These are phyloP conservation scores for Penaeus chinensis DNA, from an alignment of 1,140 invertebrate genomes.

Conservation along the genomic window DNA sequence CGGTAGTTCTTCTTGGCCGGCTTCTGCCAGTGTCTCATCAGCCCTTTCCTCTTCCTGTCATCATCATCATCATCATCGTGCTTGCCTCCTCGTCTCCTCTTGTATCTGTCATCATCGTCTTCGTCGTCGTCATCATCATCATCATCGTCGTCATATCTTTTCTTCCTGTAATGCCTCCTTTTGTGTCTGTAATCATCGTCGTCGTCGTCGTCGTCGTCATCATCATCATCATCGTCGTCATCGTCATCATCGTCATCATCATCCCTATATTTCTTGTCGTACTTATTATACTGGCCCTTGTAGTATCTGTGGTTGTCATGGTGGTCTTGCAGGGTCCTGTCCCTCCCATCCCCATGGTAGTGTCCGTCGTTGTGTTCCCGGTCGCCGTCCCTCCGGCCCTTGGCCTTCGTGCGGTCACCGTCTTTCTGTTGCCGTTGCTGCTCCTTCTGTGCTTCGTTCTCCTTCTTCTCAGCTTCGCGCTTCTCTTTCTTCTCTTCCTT, in stretches of 20 bases:
- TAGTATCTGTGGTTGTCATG: conserved; percentile 45
- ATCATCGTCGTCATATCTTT: conserved; percentile 20
- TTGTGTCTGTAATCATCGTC: conserved; percentile 15
- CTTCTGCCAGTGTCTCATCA: conserved; percentile 58
- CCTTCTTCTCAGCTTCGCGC: conserved; percentile 30
- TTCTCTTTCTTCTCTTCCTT: conserved; percentile 34
- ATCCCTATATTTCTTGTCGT: conserved; percentile 39
- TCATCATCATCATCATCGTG: conserved; percentile 22
- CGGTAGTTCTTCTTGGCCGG: conserved; percentile 51
- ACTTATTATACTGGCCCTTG: conserved; percentile 57
- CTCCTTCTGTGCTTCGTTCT: conserved; percentile 25
- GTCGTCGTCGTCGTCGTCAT: conserved; percentile 28
- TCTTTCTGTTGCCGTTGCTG: conserved; percentile 22
- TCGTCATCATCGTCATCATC: conserved; percentile 50
- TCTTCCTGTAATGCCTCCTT: conserved; percentile 25
- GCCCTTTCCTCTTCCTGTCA: conserved; percentile 34
- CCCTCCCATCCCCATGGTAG: not conserved
- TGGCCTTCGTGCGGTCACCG: not conserved
- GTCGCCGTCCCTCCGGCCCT: conserved; percentile 14
- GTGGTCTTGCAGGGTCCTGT: not conserved
- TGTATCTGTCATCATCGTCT: not conserved
- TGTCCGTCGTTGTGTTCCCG: conserved; percentile 23
- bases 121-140: conserved; percentile 46
- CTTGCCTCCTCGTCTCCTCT: conserved; percentile 24
- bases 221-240: conserved; percentile 33